A percentile compares a stretch with the other conserved stretches of the same genome.
Evolutionary conservation across 1,140 invertebrate genomes (phyloP).

Genomic region (Sogatella furcifera): DNA sequence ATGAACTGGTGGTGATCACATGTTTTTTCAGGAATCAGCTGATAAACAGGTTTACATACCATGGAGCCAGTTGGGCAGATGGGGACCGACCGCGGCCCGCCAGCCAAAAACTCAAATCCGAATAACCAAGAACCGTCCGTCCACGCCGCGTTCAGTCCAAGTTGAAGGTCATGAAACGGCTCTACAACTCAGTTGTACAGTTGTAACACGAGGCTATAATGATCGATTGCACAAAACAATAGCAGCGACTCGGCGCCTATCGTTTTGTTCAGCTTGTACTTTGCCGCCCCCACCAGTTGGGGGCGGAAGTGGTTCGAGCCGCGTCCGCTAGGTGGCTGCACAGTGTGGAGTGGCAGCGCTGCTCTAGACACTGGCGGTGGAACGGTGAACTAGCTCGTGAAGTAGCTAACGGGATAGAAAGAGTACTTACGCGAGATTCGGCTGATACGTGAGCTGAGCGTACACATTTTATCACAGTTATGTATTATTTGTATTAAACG

Average conservation of each 20-base stretch:
- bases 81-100: too few species aligned
- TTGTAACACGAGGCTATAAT: neutral
- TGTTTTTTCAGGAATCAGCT: too few species aligned
- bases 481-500: too few species aligned
- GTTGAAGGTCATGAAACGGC: neutral
- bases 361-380: neutral
- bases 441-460: too few species aligned
- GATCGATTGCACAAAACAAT: conserved; percentile 4
- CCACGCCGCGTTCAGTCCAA: too few species aligned
- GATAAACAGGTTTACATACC: too few species aligned
- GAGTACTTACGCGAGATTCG: too few species aligned
- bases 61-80: too few species aligned
- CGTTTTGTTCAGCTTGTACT: neutral
- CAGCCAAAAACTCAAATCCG: too few species aligned
- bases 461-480: too few species aligned
- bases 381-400: neutral
- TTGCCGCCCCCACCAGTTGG: neutral
- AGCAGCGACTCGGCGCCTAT: neutral
- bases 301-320: neutral
- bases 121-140: too few species aligned
- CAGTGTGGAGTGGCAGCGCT: neutral
- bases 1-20: too few species aligned
- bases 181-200: neutral
- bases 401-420: neutral
- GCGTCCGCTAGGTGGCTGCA: neutral